Conservation (phyloP, 2,888 invertebrate genomes). For the Polymixis flavicincta region DNA sequence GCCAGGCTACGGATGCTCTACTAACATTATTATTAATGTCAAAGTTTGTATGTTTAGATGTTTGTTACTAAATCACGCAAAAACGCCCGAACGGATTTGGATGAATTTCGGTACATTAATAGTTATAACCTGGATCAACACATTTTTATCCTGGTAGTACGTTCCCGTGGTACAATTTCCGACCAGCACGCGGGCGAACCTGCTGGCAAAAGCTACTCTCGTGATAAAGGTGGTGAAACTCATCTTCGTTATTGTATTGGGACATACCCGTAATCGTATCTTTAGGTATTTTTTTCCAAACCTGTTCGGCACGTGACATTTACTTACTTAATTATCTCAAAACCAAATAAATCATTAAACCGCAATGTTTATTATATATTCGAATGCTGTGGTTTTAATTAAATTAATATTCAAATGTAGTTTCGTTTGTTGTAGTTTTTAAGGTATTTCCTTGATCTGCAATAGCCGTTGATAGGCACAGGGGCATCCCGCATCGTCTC, state of each 20-base stretch:
- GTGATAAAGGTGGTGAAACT: background rate
- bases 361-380: slow-evolving; percentile 7
- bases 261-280: background rate
- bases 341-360: slow-evolving; percentile 6
- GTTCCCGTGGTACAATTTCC: too few species aligned
- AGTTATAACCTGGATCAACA: too few species aligned
- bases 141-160: too few species aligned
- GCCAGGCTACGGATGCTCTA: too few species aligned
- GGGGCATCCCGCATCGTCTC: slow-evolving; percentile 39
- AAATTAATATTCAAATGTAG: background rate
- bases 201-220: too few species aligned
- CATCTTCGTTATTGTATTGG: background rate
- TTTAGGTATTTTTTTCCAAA: background rate
- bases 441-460: slow-evolving; percentile 13
- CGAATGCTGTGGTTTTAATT: slow-evolving; percentile 10
- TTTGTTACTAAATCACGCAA: too few species aligned
- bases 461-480: background rate
- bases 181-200: too few species aligned
- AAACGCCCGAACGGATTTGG: too few species aligned
- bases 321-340: background rate
- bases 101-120: too few species aligned
- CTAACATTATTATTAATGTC: too few species aligned
- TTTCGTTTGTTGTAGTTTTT: slow-evolving; percentile 2
- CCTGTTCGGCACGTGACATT: background rate
- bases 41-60: too few species aligned